phyloP scores from a whole-genome alignment of 2,113 vertebrate genomes.

The Rissa tridactyla region DNA sequence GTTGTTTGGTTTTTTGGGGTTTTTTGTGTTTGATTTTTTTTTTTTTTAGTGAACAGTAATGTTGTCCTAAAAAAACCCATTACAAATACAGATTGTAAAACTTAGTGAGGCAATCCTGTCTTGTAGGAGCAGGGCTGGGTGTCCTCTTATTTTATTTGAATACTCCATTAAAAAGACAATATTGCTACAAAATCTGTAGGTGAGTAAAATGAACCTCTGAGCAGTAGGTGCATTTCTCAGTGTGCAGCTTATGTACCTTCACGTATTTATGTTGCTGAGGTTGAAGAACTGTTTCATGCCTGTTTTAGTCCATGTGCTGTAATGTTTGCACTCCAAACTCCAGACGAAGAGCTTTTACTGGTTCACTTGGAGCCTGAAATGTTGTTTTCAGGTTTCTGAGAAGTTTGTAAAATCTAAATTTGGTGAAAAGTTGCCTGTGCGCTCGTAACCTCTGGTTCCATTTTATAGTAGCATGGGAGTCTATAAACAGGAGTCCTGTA shows the following conservation, averaged over 20 bases:
- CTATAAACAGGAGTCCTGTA: conserved; percentile 37
- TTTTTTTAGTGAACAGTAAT: not conserved
- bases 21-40: not conserved
- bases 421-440: not conserved
- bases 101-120: not conserved
- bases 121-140: not conserved
- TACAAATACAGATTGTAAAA: not conserved
- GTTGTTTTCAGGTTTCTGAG: conserved; percentile 25
- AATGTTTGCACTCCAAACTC: not conserved
- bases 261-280: not conserved
- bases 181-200: not conserved
- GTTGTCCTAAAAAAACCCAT: not conserved
- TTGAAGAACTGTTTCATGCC: not conserved
- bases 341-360: not conserved
- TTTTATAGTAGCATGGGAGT: conserved; percentile 42
- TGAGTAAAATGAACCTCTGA: not conserved
- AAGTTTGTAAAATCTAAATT: conserved; percentile 50
- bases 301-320: not conserved
- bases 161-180: not conserved
- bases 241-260: not conserved
- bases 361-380: not conserved
- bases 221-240: not conserved
- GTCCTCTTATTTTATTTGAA: not conserved
- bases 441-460: conserved; percentile 20
- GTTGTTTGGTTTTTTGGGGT: not conserved